Evolutionary conservation across 2,888 invertebrate species (phyloP), one percentile per base, ranked within the genome.

Genomic region (Acholoe squamosa): DNA sequence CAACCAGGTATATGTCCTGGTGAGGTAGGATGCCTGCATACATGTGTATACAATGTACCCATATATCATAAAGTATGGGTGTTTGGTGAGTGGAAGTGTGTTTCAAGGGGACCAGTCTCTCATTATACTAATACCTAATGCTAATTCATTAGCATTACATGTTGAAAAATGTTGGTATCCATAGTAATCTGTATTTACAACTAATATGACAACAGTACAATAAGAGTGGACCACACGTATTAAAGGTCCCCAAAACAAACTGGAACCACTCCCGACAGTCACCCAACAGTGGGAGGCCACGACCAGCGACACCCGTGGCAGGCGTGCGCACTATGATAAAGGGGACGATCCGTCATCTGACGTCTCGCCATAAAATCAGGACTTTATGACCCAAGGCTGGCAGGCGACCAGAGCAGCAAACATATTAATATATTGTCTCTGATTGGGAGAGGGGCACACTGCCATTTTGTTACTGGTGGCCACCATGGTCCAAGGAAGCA

Each of bases 391-490:
- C 3, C 7, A 1, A 14, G 14, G n/a, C 71, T 71, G 71, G 71
- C 71, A 71, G 71, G 25, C 71, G 31, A 71, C 71, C 71, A 71
- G 71, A 25, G 71, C 28, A 25, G 28, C 71, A 43, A 71, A 71
- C 71, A 71, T 71, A 28, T 71, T 71, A 71, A 71, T 71, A 71
- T 71, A 28, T 71, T 71, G 71, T 71, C 71, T 71, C n/a, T 71
- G 25, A 71, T 71, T 71, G 71, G 71, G 14, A 0, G 25, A 22
- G n/a, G 28, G 25, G 3, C 71, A 28, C 3, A 16, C 71, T n/a
- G 71, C 71, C 71, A 71, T 71, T 71, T 71, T 25, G 25, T 71
- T n/a, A 28, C 71, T 71, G 28, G 71, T 25, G 71, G 71, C 28
- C 71, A 22, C 28, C 31, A n/a, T 71, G 25, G 25, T 71, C 31